A percentile compares a stretch with the other conserved stretches of the same genome.
Evolutionary conservation across 2,113 vertebrate genomes (phyloP).

Genomic region (Puffinus mauretanicus): DNA sequence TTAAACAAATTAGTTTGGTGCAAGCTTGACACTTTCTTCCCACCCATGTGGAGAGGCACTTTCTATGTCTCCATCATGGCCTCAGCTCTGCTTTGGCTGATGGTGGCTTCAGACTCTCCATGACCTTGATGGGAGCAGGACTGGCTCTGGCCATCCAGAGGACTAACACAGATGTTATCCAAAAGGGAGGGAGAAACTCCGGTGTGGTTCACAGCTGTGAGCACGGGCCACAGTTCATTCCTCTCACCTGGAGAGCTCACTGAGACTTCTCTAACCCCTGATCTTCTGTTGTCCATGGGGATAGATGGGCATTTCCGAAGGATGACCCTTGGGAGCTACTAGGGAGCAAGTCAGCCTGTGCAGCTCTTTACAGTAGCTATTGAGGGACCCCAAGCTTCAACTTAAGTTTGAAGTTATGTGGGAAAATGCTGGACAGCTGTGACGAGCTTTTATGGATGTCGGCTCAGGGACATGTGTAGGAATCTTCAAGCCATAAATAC

Average conservation of each 20-base stretch:
- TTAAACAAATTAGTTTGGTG: background rate
- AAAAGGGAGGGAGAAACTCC: background rate
- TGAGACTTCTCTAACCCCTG: background rate
- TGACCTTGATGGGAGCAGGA: background rate
- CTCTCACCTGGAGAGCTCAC: background rate
- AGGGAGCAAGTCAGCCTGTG: background rate
- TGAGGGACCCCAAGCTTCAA: background rate
- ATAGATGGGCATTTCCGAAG: background rate
- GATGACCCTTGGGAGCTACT: background rate
- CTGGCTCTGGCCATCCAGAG: background rate
- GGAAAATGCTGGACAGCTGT: background rate
- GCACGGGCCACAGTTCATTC: background rate
- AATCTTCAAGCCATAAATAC: conserved; percentile 49
- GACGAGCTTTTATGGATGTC: background rate
- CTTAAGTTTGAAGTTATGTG: background rate
- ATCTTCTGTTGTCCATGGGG: background rate
- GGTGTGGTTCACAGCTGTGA: background rate
- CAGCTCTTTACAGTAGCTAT: background rate
- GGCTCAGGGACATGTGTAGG: background rate
- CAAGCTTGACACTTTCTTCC: background rate
- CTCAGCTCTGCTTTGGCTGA: background rate
- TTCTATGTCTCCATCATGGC: background rate
- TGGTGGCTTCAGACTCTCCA: background rate
- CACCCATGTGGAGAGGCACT: accelerated
- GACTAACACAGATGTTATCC: background rate